Percentiles rank a stretch among this genome's conserved stretches.
Conservation (phyloP, 2,888 invertebrate genomes). For the Cremastinae sp. region DNA sequence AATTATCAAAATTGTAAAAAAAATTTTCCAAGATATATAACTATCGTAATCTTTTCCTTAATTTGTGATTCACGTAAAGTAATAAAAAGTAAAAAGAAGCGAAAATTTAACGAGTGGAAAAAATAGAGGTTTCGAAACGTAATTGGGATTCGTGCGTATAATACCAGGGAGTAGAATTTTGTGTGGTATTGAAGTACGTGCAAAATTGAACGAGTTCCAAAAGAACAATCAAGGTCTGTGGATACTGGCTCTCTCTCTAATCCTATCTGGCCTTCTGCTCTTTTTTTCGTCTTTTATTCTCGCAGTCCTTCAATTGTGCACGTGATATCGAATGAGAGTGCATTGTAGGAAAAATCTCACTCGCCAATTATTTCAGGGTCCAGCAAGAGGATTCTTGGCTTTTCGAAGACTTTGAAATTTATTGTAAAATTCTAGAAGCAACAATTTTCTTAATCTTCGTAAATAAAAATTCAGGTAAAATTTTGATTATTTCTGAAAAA, state of each 20-base stretch:
- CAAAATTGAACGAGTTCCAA: conserved; percentile 59
- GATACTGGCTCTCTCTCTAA: conserved; percentile 15
- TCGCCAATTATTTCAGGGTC: neutral
- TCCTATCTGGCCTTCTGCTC: neutral
- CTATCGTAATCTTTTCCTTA: too few species aligned
- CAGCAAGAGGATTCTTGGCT: too few species aligned
- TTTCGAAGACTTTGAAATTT: too few species aligned
- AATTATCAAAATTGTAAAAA: neutral
- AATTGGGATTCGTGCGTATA: conserved; percentile 49
- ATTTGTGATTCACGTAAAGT: conserved; percentile 13
- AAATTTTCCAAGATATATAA: too few species aligned
- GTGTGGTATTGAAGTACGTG: conserved; percentile 51
- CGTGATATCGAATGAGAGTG: conserved; percentile 38
- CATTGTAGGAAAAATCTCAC: conserved; percentile 18
- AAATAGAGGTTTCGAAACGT: conserved; percentile 26
- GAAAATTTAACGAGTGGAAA: neutral
- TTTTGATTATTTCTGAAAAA: too few species aligned
- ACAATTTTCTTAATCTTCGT: too few species aligned
- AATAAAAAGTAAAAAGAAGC: conserved; percentile 21
- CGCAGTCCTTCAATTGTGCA: conserved; percentile 15
- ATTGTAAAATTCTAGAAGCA: too few species aligned
- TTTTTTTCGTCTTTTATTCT: neutral
- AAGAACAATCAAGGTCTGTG: conserved; percentile 54
- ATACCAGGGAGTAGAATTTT: conserved; percentile 50
- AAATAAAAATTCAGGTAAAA: too few species aligned